Conservation (phyloP, 2,797 vertebrate genomes). For the Morus bassanus region DNA sequence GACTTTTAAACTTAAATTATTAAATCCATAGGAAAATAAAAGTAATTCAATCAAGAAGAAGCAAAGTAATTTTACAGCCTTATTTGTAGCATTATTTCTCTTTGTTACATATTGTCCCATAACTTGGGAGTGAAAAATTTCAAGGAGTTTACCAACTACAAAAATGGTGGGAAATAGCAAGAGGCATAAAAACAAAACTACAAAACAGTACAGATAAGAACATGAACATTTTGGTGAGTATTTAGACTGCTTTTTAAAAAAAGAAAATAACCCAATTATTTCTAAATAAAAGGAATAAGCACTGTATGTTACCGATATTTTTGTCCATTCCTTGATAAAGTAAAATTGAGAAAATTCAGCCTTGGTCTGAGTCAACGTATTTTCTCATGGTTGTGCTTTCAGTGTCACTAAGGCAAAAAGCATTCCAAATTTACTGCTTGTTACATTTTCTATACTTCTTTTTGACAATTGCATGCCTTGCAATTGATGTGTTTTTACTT, state of each 20-base stretch:
- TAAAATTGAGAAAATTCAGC: not conserved
- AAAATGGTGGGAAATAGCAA: not conserved
- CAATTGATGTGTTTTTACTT: not conserved
- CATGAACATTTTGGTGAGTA: not conserved
- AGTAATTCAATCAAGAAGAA: not conserved
- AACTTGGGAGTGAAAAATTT: not conserved
- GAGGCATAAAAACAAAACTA: not conserved
- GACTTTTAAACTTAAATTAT: not conserved
- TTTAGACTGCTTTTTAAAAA: not conserved
- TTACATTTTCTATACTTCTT: not conserved
- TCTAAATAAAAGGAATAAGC: not conserved
- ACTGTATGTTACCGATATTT: not conserved
- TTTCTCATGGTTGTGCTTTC: not conserved
- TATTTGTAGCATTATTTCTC: not conserved
- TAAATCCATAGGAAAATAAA: not conserved
- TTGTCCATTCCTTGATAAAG: not conserved
- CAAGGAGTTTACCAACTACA: not conserved
- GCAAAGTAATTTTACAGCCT: not conserved
- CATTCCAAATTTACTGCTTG: not conserved
- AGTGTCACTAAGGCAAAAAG: not conserved
- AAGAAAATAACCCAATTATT: not conserved
- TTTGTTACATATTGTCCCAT: not conserved
- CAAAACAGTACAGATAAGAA: not conserved
- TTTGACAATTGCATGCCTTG: not conserved
- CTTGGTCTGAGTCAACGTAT: not conserved